phyloP scores from a whole-genome alignment of 2,113 vertebrate genomes.

The Otis tarda region DNA sequence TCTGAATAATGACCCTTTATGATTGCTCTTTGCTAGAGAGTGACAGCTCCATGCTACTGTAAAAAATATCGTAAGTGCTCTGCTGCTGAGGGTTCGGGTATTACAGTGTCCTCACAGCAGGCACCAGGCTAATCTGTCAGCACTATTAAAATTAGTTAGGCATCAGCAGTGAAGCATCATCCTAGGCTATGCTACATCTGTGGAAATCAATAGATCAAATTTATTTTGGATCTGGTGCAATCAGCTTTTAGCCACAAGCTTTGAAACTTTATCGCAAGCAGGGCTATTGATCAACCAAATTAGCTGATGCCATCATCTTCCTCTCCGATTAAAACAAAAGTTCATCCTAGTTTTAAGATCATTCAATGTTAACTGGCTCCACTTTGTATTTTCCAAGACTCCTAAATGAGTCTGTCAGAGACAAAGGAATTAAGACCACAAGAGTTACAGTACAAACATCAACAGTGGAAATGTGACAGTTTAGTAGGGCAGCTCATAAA shows the following conservation, averaged over 20 bases:
- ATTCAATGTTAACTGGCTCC: constrained; percentile 53
- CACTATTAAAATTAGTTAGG: constrained; percentile 45
- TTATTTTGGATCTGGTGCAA: constrained; percentile 56
- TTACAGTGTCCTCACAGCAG: constrained; percentile 24
- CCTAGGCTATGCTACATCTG: constrained; percentile 17
- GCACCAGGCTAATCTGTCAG: constrained; percentile 42
- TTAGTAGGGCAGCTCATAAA: constrained; percentile 15
- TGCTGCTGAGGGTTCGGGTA: not conserved
- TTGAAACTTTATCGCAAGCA: constrained; percentile 56
- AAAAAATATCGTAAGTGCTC: not conserved
- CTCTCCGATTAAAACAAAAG: constrained; percentile 35
- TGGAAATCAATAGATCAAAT: constrained; percentile 66
- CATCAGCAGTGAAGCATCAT: constrained; percentile 53
- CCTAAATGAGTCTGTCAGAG: not conserved
- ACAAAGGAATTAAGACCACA: constrained; percentile 33
- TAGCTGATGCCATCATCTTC: constrained; percentile 56
- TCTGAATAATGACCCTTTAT: not conserved
- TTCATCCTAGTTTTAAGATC: constrained; percentile 50
- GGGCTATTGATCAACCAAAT: constrained; percentile 62
- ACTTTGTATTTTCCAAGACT: constrained; percentile 48
- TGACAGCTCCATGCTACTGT: not conserved
- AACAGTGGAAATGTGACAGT: constrained; percentile 15
- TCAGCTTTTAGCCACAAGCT: constrained; percentile 60
- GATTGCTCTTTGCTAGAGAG: not conserved
- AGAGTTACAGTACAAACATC: not conserved